phyloP scores from a whole-genome alignment of 2,888 invertebrate genomes.

The Chironomus tentans region DNA sequence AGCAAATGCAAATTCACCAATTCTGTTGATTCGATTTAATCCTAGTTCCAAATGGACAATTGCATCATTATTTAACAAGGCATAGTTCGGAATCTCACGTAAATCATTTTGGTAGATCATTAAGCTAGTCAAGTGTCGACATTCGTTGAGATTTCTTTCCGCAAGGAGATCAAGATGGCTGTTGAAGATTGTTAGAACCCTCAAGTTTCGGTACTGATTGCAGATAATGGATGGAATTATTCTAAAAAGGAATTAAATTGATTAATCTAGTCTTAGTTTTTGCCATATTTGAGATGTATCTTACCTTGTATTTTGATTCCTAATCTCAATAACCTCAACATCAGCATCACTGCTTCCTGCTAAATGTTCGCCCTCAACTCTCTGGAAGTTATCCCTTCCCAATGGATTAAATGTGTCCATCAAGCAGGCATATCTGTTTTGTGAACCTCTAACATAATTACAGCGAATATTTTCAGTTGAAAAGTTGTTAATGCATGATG shows the following conservation, averaged over 20 bases:
- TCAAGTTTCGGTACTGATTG: background rate
- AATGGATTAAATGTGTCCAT: background rate
- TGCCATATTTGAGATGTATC: too few relatives aligned
- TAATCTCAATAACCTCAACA: background rate
- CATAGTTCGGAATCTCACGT: background rate
- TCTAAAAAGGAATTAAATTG: background rate
- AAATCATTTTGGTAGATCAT: background rate
- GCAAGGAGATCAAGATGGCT: background rate
- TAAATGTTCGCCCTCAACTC: background rate
- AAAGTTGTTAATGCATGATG: too few relatives aligned
- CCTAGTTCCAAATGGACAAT: background rate
- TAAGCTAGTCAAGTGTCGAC: background rate
- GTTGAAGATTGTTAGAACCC: background rate
- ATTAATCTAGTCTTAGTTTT: too few relatives aligned
- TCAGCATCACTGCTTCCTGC: background rate
- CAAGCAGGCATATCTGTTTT: background rate
- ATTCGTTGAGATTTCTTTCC: background rate
- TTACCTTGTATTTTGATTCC: background rate
- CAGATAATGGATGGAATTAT: background rate
- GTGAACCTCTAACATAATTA: background rate
- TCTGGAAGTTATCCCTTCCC: background rate
- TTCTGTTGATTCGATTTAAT: background rate
- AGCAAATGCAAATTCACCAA: background rate
- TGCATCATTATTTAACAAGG: background rate
- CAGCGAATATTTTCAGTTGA: too few relatives aligned